Base-by-base conservation (phyloP, 2,113 vertebrate species). In the Penelope pileata region DNA sequence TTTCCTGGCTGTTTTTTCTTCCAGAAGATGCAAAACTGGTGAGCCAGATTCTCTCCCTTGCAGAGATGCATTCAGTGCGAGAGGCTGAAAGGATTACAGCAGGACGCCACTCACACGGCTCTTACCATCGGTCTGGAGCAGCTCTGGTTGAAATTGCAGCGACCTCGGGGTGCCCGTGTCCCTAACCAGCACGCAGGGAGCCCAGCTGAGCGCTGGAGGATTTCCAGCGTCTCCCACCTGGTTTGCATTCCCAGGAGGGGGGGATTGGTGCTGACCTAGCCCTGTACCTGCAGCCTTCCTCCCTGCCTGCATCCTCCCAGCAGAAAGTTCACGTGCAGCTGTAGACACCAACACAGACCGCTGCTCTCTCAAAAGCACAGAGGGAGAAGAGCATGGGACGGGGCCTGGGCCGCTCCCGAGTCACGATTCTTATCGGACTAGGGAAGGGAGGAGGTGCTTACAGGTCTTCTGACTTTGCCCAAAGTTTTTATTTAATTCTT, bases 81-180 rank as follows among this genome's bases (percentile, higher is more conserved):
- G 85, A 90, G 47, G 47, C 59, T 91, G 82, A 85, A 94, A 83
- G 68, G 60, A 63, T 90, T 95, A 40, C 76, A 95, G 90, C 85
- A 83, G 82, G 68, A 90, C 0, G 2, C 60, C 75, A 51, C 75
- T 94, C 79, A 67, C 34, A 59, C 32, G 53, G 79, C 67, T 95
- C 75, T 94, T 79, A 50, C 68, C 1, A 1, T 62, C 83, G 45
- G 79, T 91, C 88, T 88, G 81, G 83, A 90, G 86, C 83, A 70
- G 54, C 48, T 96, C 84, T 42, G 47, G 27, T 76, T 88, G 76
- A 59, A 88, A 77, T 77, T 51, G 50, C 58, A 66, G 59, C 82
- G 62, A 6, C 78, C 36, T 79, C 64, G 32, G 62, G 7, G 40
- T 80, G 58, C 26, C 10, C 26, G n/a, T 32, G 10, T 34, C 54